These are phyloP conservation scores for Myotis vivesi DNA, from an alignment of 2,797 vertebrate species.

Conservation along the genomic window DNA sequence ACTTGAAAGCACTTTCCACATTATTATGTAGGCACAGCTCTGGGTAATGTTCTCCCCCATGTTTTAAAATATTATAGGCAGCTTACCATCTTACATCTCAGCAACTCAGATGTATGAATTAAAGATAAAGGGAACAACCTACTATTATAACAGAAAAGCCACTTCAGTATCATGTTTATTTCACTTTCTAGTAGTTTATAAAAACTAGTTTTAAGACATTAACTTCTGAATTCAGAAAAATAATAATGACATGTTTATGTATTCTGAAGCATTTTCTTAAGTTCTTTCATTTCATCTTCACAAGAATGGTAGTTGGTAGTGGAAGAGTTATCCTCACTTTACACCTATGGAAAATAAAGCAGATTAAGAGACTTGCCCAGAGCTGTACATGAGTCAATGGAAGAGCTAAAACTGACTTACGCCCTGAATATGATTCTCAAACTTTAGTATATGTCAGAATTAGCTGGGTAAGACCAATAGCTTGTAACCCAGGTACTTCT, in stretches of 20 bases:
- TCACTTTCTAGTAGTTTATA: background rate
- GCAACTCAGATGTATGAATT: constrained; percentile 2
- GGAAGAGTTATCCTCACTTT: background rate
- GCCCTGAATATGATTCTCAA: background rate
- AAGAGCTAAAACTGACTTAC: background rate
- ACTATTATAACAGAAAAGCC: background rate
- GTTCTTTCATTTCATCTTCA: background rate
- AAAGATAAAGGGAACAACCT: background rate
- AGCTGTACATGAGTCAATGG: background rate
- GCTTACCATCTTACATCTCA: background rate
- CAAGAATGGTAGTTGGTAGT: background rate
- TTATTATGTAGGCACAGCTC: background rate
- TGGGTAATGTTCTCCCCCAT: background rate
- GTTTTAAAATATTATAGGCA: background rate
- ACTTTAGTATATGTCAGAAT: background rate
- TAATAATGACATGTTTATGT: background rate
- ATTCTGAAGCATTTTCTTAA: background rate
- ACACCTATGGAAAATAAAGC: background rate
- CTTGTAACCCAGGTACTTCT: background rate
- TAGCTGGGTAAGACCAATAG: background rate
- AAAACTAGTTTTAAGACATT: constrained; percentile 16
- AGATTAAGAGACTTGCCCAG: background rate
- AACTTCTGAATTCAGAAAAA: constrained; percentile 40
- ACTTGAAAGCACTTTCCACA: background rate
- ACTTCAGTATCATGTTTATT: background rate